Conservation (phyloP, 2,113 vertebrate genomes). For the Anoura caudifer region DNA sequence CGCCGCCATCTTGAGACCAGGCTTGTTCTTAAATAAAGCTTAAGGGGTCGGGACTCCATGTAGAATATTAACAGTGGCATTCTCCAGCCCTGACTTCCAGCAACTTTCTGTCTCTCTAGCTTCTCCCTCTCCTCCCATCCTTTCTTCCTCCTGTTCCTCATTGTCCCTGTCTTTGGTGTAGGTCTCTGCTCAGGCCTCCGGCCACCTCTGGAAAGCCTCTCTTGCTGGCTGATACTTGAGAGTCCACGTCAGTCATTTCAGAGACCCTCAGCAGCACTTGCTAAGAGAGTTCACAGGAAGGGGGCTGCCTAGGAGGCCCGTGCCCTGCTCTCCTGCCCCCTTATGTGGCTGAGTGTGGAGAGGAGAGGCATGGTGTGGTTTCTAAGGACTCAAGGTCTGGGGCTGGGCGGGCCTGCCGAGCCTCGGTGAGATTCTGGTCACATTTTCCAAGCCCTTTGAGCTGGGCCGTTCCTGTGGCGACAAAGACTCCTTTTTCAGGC, state of each 20-base stretch:
- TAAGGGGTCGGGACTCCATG: conserved; percentile 77
- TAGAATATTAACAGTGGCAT: conserved; percentile 79
- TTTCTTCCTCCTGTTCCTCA: background rate
- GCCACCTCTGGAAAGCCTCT: background rate
- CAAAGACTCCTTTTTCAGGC: background rate
- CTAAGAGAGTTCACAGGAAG: background rate
- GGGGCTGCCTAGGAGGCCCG: background rate
- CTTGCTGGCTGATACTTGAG: no score
- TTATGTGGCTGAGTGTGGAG: background rate
- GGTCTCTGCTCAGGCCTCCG: background rate
- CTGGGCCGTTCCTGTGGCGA: background rate
- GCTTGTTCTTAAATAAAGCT: conserved; percentile 78
- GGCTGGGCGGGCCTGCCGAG: background rate
- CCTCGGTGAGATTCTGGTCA: background rate
- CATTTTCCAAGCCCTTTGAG: background rate
- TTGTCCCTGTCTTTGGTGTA: background rate
- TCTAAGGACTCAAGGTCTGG: no score
- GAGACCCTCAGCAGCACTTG: background rate
- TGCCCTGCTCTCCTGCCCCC: no score
- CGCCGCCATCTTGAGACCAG: no score
- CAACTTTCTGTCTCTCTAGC: background rate
- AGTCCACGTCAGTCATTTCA: background rate
- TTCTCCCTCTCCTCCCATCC: background rate
- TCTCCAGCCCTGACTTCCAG: conserved; percentile 41
- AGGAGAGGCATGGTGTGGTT: no score